Base-by-base conservation (phyloP, 2,888 invertebrate species). In the Drosophila percnosoma region DNA sequence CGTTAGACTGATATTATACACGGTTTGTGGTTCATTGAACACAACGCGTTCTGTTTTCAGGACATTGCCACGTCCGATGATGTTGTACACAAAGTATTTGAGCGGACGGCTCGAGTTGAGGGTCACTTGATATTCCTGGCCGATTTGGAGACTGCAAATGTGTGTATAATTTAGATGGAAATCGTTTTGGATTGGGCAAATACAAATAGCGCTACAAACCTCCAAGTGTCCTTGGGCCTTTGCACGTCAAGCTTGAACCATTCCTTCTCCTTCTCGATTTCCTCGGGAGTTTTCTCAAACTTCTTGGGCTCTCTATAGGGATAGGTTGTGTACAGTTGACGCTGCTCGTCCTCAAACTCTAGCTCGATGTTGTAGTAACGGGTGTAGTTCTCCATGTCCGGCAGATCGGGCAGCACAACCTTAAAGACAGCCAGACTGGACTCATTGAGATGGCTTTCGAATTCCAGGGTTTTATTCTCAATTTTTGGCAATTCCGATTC, bases 41-140 rank as follows among this genome's bases (percentile, higher is more conserved):
- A 95, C 95, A 11, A 97, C 93, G 7, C 97, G 96, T 78, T 96
- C 95, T 0, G 97, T 96, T 21, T 95, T 92, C 10, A 98, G 93
- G 27, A 98, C 95, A 90, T 98, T 96, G 0, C 98, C 98, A 63
- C 98, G 95, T 4, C 97, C 98, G 74, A 98, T 94, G 24, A 97
- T 94, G 85, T 95, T 94, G 90, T 97, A 98, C 78, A 95, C 95
- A 54, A 98, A 94, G 77, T 96, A 95, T 75, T 95, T 95, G 93
- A 98, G 94, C 0, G 96, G 95, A 71, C 95, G 95, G 0, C 97
- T 97, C 1, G 97, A 96, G 74, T 96, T 96, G 2, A 98, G 94
- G 63, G 95, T 94, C 29, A 97, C 95, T 73, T 95, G 95, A 58
- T 97, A 94, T 74, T 96, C 96, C 68, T 95, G 94, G 60, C 96